phyloP scores from a whole-genome alignment of 2,888 invertebrate genomes.

The Himalopsyche anomala region DNA sequence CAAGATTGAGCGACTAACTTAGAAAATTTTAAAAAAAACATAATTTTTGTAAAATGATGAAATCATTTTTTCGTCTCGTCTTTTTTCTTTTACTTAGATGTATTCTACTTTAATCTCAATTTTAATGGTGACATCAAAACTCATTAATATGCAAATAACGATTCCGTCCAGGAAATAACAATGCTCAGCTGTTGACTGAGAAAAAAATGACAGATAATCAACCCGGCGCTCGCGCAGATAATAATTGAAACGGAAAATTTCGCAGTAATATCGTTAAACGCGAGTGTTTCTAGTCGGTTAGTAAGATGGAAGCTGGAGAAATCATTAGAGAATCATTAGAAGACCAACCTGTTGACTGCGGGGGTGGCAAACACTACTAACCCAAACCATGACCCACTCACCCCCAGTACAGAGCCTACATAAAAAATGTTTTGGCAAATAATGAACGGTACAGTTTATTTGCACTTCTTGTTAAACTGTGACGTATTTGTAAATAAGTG shows the following conservation, averaged over 20 bases:
- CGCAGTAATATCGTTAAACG: constrained; percentile 38
- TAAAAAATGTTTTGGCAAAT: constrained; percentile 56
- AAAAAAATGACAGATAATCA: not conserved
- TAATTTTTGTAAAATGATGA: no score
- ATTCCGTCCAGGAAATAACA: not conserved
- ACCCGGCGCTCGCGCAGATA: not conserved
- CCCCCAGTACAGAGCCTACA: not conserved
- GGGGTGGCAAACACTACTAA: constrained; percentile 30
- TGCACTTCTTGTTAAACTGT: not conserved
- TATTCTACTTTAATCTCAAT: no score
- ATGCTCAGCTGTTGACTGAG: not conserved
- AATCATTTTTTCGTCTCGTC: no score
- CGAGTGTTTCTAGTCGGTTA: constrained; percentile 41
- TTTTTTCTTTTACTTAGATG: no score
- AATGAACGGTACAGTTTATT: constrained; percentile 31
- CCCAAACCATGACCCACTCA: not conserved
- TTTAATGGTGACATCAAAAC: no score
- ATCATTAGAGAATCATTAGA: constrained; percentile 65
- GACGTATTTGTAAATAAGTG: no score
- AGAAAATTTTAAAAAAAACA: no score
- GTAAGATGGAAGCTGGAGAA: constrained; percentile 52
- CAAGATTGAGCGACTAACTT: no score
- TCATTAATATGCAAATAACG: not conserved
- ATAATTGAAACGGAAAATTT: constrained; percentile 42
- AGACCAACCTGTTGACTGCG: constrained; percentile 60